Percentiles rank a stretch among this genome's conserved stretches.
Conservation (phyloP, 2,113 vertebrate species). For the Tragelaphus imberbis region DNA sequence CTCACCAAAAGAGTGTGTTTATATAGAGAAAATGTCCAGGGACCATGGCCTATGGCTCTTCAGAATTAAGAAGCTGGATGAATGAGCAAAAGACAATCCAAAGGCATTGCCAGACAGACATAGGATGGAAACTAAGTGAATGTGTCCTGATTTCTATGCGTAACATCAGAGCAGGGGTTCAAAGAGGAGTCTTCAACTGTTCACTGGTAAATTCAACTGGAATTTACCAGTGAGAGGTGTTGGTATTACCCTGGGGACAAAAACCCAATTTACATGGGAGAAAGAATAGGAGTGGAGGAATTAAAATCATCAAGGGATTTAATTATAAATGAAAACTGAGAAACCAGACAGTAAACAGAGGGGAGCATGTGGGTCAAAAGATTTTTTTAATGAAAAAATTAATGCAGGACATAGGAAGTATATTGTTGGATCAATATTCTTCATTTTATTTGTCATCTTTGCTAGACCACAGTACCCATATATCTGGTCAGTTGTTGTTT, state of each 20-base stretch:
- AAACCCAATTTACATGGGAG: neutral
- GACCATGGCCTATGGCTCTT: neutral
- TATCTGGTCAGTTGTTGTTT: neutral
- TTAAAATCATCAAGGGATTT: neutral
- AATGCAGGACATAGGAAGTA: neutral
- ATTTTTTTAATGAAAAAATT: neutral
- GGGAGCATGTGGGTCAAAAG: neutral
- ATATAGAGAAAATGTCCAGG: neutral
- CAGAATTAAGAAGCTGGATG: neutral
- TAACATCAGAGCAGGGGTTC: neutral
- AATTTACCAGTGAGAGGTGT: neutral
- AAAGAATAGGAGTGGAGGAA: neutral
- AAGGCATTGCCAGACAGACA: neutral
- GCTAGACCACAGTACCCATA: neutral
- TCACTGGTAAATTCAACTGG: too few relatives aligned
- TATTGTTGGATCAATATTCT: neutral
- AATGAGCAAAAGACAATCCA: neutral
- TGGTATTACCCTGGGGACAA: neutral
- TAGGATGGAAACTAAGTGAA: neutral
- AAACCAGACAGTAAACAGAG: neutral
- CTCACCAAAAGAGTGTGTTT: neutral
- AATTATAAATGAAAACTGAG: neutral
- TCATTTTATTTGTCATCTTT: neutral
- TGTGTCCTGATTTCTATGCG: rapidly evolving
- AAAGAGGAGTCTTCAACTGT: neutral